Base-by-base conservation (phyloP, 2,888 invertebrate species). In the Panorpa germanica region DNA sequence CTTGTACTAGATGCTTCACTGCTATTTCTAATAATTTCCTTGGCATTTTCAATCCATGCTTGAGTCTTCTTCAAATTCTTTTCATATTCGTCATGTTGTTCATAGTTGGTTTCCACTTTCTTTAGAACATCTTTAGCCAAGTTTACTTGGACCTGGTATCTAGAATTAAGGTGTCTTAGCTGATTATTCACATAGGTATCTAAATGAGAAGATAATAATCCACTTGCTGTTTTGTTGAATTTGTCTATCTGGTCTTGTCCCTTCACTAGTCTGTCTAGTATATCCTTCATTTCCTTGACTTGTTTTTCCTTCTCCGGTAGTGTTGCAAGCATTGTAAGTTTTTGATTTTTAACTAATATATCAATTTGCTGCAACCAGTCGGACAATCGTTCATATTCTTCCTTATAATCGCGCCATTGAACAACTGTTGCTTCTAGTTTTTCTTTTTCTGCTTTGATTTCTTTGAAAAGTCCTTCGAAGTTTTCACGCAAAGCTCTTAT, bases 301-400 rank as follows among this genome's bases (percentile, higher is more conserved):
- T 86, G 85, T 37, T 75, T 81, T 37, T 71, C 69, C 46, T 90
- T 90, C 43, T 90, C 88, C 28, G 68, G 64, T 2, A 83, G 60
- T 32, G 73, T 81, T 3, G 82, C 71, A 14, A 80, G 63, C 8
- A 86, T 56, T 13, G 81, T 76, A 14, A 82, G 68, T 52, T 90
- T 90, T 43, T 88, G 82, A 33, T 83, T 82, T 49, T 90, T 88
- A 8, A 86, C 77, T 6, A 86, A 63, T 42, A 86, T 83, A 43
- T 88, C 86, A 44, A 82, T 82, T 50, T 88, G 86, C 45, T 88
- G 88, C 17, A 90, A 52, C 88, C 88, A 90, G 49, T 90, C 88
- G 29, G 83, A 83, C 10, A 90, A 55, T 35, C 82, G 67, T 49
- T 90, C 88, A 45, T 82, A 86, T 52, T 90, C 88, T 45, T 88